These are phyloP conservation scores for Nerophis ophidion DNA, from an alignment of 2,113 vertebrate genomes.

Conservation along the genomic window DNA sequence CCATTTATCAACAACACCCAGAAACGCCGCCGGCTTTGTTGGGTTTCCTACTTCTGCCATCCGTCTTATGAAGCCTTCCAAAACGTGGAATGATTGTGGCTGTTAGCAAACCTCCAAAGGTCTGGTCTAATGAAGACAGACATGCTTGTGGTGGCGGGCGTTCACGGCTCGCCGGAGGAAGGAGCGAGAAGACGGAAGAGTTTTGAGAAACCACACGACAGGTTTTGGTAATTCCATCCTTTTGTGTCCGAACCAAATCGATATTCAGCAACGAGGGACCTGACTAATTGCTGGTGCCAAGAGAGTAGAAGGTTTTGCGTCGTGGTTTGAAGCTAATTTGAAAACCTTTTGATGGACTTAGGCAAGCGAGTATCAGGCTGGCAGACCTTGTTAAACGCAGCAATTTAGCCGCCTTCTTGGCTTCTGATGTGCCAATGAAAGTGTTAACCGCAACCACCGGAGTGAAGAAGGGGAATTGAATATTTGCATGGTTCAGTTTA, in stretches of 20 bases:
- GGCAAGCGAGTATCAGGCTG: constrained; percentile 43
- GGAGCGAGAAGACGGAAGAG: no score
- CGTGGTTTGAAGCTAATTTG: constrained; percentile 31
- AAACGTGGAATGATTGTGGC: not conserved
- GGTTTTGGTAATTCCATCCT: no score
- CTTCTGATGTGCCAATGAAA: constrained; percentile 22
- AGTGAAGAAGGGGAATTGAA: constrained; percentile 4
- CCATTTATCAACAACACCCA: no score
- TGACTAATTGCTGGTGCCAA: constrained; percentile 20
- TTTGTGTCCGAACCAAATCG: constrained; percentile 25
- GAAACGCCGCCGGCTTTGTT: no score
- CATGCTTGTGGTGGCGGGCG: not conserved
- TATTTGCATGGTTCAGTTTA: constrained; percentile 40
- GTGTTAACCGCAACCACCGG: constrained; percentile 7
- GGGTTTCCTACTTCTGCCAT: not conserved
- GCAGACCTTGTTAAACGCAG: constrained; percentile 28
- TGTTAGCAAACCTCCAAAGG: not conserved
- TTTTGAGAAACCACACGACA: no score
- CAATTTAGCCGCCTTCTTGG: constrained; percentile 7
- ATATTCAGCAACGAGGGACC: constrained; percentile 19
- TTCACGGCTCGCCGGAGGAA: not conserved
- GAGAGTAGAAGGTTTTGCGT: constrained; percentile 31
- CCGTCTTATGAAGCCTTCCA: not conserved
- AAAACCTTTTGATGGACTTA: constrained; percentile 40
- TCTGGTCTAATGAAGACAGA: not conserved